A percentile compares a stretch with the other conserved stretches of the same genome.
Evolutionary conservation across 1,140 invertebrate species (phyloP).

Genomic region (Drosophila lini): DNA sequence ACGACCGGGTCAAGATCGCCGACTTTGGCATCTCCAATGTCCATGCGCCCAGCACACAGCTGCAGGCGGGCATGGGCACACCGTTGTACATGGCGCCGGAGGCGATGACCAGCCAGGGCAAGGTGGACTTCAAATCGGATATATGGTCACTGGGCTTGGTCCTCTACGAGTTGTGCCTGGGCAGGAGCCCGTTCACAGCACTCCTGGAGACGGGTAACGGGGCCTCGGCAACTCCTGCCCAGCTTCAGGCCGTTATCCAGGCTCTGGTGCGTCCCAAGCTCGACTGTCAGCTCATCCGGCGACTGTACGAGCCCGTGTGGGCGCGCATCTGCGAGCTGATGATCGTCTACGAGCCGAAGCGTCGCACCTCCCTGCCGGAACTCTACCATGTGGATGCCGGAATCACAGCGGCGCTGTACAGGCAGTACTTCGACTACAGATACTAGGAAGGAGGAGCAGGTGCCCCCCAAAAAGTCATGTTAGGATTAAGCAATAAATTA

Average conservation of each 20-base stretch:
- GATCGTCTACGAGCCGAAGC: constrained; percentile 61
- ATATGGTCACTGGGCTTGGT: constrained; percentile 93
- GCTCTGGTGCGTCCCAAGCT: constrained; percentile 47
- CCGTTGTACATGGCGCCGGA: constrained; percentile 93
- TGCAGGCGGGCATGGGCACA: constrained; percentile 86
- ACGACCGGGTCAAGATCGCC: constrained; percentile 88
- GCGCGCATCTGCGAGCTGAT: constrained; percentile 64
- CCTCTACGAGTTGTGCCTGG: constrained; percentile 88
- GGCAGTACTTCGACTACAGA: constrained; percentile 71
- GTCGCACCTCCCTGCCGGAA: constrained; percentile 65
- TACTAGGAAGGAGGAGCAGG: constrained; percentile 38
- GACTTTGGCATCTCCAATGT: constrained; percentile 88
- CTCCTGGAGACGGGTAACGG: constrained; percentile 16
- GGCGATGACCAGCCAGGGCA: constrained; percentile 87
- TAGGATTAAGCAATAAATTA: constrained; percentile 18
- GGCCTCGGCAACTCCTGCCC: constrained; percentile 16
- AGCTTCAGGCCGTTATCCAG: constrained; percentile 56
- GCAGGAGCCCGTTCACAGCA: constrained; percentile 88
- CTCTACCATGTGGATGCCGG: constrained; percentile 47
- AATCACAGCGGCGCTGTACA: constrained; percentile 61
- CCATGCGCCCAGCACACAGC: constrained; percentile 52
- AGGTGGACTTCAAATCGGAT: constrained; percentile 90
- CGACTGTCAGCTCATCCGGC: constrained; percentile 56
- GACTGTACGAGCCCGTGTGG: constrained; percentile 60
- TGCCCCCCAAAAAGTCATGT: neutral